Conservation (phyloP, 2,888 invertebrate genomes). For the Ferdinandea cuprea region DNA sequence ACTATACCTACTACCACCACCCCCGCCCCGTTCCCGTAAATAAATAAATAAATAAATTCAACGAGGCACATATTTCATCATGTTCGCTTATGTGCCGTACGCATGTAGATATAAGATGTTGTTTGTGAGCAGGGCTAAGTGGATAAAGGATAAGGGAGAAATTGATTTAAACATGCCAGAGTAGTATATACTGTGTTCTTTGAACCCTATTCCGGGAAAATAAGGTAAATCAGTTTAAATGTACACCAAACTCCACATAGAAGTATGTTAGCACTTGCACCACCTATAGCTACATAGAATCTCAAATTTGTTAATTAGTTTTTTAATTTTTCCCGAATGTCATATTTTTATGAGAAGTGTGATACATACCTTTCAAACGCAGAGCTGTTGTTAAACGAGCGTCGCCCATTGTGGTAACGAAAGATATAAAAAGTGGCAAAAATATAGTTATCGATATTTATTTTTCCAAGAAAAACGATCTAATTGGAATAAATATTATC, state of each 20-base stretch:
- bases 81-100: constrained; percentile 68
- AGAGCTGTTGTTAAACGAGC: too few relatives aligned
- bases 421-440: too few relatives aligned
- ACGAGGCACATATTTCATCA: constrained; percentile 63
- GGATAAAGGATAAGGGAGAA: constrained; percentile 61
- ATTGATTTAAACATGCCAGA: constrained; percentile 25
- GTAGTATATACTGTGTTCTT: background rate
- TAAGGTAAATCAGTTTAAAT: constrained; percentile 3
- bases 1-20: constrained; percentile 28
- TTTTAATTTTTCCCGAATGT: too few relatives aligned
- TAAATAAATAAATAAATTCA: constrained; percentile 69
- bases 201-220: background rate
- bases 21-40: constrained; percentile 64
- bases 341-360: too few relatives aligned
- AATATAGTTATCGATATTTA: too few relatives aligned
- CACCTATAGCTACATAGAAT: too few relatives aligned
- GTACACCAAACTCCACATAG: background rate
- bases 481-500: too few relatives aligned
- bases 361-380: too few relatives aligned
- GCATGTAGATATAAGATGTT: constrained; percentile 63
- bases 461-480: too few relatives aligned
- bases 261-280: background rate
- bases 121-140: constrained; percentile 48
- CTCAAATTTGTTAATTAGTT: too few relatives aligned
- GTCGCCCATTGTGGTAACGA: too few relatives aligned